A percentile compares a stretch with the other conserved stretches of the same genome.
Evolutionary conservation across 2,888 invertebrate genomes (phyloP).

Genomic region (Apamea sordens): DNA sequence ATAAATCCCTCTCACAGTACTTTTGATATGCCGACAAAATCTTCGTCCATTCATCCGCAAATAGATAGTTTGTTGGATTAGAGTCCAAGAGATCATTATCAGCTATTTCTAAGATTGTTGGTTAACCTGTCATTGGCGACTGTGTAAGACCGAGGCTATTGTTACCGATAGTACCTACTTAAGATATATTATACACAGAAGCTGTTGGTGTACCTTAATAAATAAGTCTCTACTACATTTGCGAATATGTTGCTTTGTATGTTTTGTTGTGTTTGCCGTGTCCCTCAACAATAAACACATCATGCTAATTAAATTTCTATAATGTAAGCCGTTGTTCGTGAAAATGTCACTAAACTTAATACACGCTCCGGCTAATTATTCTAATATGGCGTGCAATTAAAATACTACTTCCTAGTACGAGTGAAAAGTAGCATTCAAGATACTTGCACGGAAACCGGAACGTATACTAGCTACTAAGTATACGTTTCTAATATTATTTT

Average conservation of each 20-base stretch:
- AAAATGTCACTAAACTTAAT: conserved; percentile 50
- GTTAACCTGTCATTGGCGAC: no score
- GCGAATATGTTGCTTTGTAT: not conserved
- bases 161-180: no score
- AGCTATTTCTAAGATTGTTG: no score
- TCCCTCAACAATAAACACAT: conserved; percentile 19
- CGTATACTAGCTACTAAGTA: conserved; percentile 3
- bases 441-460: conserved; percentile 51
- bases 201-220: no score
- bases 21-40: no score
- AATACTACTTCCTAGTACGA: conserved; percentile 42
- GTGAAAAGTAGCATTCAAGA: conserved; percentile 36
- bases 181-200: no score
- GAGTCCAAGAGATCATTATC: no score
- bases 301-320: conserved; percentile 32
- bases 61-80: no score
- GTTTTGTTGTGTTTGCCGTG: no score
- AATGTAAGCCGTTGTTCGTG: conserved; percentile 6
- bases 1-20: no score
- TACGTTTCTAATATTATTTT: conserved; percentile 30
- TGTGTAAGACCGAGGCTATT: no score
- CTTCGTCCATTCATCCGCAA: no score
- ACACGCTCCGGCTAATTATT: conserved; percentile 50
- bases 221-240: not conserved
- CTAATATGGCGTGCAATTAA: conserved; percentile 51